Evolutionary conservation across 2,113 vertebrate species (phyloP), one percentile per base, ranked within the genome.

Genomic region (Benitochromis conjunctus): DNA sequence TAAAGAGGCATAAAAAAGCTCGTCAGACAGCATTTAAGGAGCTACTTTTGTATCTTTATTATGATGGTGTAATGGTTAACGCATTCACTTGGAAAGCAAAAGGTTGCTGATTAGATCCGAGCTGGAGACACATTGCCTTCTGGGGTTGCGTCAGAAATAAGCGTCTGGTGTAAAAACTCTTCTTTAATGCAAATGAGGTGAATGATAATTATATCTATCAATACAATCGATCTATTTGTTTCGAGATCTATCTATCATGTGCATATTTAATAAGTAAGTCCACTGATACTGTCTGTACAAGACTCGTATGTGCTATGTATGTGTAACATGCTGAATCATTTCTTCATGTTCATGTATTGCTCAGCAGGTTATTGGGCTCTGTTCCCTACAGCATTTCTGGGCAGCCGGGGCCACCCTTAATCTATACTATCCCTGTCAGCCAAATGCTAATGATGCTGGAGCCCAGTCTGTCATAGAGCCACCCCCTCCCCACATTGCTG

Each of bases 401-500:
- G 51, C 71, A 56, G 69, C 89, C 55, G 34, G 80, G 64, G 80
- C 87, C 89, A 79, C 81, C 84, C 29, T 79, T 81, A 79, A 89
- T 91, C 90, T 85, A 92, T 90, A 93, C 82, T 64, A 81, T 86
- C 84, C 85, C 81, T 31, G 93, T 94, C 93, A 93, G 91, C 92
- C 88, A 83, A 92, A 94, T 92, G 88, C 88, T 91, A 94, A 93
- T 91, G 74, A 86, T 9, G 74, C 79, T 31, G 48, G 81, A 86
- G 83, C 66, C 80, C 78, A n/a, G 83, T 86, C 85, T 9, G 13
- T 86, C 64, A 36, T 14, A 54, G 9, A 69, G 43, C 10, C 11
- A 21, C 51, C 66, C 43, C 31, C 31, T 53, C 79, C 66, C 41
- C 36, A 6, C 26, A 1, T 46, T 9, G 16, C 64, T 77, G 5